Evolutionary conservation across 30 jellyfish, hydroid and myxozoan genomes (phyloP).

Genomic region (Hydractinia symbiolongicarpus): DNA sequence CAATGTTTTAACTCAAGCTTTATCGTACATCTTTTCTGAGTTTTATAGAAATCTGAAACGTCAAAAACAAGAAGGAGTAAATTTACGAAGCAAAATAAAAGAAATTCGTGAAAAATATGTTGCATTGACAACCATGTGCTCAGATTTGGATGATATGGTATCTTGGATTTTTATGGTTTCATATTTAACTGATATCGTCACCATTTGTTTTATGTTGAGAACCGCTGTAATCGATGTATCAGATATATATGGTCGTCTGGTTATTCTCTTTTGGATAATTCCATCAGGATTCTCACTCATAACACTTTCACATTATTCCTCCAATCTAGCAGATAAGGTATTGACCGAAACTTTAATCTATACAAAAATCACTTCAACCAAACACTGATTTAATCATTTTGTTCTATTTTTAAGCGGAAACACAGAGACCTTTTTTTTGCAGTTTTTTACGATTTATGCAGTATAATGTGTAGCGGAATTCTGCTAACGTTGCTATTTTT

Average conservation of each 20-base stretch:
- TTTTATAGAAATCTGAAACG: not conserved
- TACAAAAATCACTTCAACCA: too few relatives aligned
- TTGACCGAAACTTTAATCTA: too few relatives aligned
- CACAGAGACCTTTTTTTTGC: too few relatives aligned
- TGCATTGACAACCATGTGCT: not conserved
- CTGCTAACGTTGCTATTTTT: too few relatives aligned
- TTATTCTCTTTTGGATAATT: not conserved
- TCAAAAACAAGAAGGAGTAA: slow-evolving; percentile 6
- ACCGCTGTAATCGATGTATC: not conserved
- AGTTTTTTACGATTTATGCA: too few relatives aligned
- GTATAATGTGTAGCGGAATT: too few relatives aligned
- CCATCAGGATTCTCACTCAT: not conserved
- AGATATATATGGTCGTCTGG: not conserved
- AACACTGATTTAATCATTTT: too few relatives aligned
- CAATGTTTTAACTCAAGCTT: not conserved
- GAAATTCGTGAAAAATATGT: slow-evolving; percentile 2
- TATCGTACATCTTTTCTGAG: not conserved
- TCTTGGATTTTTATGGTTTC: slow-evolving; percentile 3
- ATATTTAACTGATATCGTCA: not conserved
- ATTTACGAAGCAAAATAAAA: not conserved
- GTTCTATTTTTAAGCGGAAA: too few relatives aligned
- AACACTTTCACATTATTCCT: not conserved
- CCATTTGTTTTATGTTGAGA: not conserved
- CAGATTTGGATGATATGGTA: not conserved
- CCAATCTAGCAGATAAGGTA: slow-evolving; percentile 20